Conservation (phyloP, 2,113 vertebrate genomes). For the Sakesphorus luctuosus region DNA sequence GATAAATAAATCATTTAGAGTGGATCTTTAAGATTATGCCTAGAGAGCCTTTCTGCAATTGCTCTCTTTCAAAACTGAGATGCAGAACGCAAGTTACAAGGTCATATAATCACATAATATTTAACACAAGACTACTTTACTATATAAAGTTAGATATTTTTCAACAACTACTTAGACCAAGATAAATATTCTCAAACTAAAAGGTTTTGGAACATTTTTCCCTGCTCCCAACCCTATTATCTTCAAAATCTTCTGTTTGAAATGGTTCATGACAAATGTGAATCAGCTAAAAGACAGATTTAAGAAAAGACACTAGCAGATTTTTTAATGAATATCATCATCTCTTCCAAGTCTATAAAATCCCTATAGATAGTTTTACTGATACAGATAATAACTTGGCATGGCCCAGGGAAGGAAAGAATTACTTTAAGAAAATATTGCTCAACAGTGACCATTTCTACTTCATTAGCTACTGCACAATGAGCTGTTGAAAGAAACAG, state of each 20-base stretch:
- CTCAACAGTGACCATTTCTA: background rate
- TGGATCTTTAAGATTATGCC: background rate
- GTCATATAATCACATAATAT: background rate
- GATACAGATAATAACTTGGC: background rate
- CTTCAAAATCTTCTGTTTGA: background rate
- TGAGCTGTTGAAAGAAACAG: background rate
- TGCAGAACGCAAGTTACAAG: background rate
- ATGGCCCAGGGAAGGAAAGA: background rate
- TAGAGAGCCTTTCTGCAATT: background rate
- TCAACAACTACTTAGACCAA: background rate
- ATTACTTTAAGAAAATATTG: background rate
- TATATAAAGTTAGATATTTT: background rate
- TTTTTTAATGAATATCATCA: background rate
- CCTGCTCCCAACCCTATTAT: fast-evolving
- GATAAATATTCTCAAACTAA: background rate
- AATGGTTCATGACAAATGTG: background rate
- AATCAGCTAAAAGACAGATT: background rate
- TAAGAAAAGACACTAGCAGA: background rate
- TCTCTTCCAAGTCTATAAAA: background rate
- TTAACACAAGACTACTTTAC: background rate
- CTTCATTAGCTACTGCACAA: background rate
- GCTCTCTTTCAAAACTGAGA: background rate
- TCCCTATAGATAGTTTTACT: background rate
- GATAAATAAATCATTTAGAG: background rate
- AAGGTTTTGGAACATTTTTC: background rate